Base-by-base conservation (phyloP, 2,888 invertebrate genomes). In the Willowsia nigromaculata region DNA sequence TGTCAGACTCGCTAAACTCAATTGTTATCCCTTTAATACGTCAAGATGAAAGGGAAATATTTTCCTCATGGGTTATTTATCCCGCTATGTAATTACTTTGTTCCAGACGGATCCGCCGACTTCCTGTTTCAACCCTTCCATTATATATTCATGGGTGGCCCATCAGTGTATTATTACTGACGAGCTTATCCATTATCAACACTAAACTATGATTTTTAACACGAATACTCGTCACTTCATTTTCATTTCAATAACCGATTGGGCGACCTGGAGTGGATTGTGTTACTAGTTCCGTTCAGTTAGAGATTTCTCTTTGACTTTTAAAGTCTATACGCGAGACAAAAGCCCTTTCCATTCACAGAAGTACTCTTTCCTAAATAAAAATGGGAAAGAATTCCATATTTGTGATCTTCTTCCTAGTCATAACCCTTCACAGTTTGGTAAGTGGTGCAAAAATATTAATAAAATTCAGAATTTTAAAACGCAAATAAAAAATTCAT, bases 51-150 rank as follows among this genome's bases (percentile, higher is more conserved):
- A n/a, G n/a, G n/a, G n/a, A n/a, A n/a, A n/a, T n/a, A n/a, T n/a
- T n/a, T n/a, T n/a, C n/a, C n/a, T n/a, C n/a, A n/a, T n/a, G n/a
- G n/a, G n/a, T n/a, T n/a, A n/a, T n/a, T n/a, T n/a, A n/a, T n/a
- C n/a, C n/a, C n/a, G n/a, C n/a, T n/a, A n/a, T n/a, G n/a, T n/a
- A 15, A 13, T 13, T 50, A 50, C n/a, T 22, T 18, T 18, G 22
- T 47, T 13, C 6, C 6, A 13, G 13, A 13, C 13, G 47, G 47
- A 2, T 47, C 53, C 2, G 5, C 53, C 27, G 9, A 30, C 62
- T 62, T 62, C 62, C 62, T 62, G 62, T 62, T 62, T 13, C 62
- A 15, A 62, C 62, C 62, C 30, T 30, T 71, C 1, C 78, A 80
- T 78, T 22, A 50, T 15, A 27, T 78, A 53, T 27, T 27, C 15